These are phyloP conservation scores for Turdus rufiventris DNA, from an alignment of 2,113 vertebrate genomes.

Conservation along the genomic window DNA sequence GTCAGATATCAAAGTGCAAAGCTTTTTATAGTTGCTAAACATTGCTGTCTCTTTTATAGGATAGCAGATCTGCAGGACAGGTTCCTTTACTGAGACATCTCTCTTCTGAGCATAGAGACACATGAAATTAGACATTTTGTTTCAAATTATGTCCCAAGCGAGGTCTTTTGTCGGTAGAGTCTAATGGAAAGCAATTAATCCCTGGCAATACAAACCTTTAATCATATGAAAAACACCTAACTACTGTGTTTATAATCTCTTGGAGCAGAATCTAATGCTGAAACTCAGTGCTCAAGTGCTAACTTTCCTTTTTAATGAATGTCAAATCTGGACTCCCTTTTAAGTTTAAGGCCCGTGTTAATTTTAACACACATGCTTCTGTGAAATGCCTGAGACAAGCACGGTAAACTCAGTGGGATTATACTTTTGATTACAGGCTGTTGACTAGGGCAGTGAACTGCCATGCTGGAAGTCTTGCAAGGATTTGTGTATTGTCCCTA, in stretches of 20 bases:
- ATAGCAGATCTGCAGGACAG: neutral
- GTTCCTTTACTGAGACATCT: neutral
- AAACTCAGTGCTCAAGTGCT: neutral
- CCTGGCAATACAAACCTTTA: neutral
- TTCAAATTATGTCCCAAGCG: neutral
- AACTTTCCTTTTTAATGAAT: constrained; percentile 9
- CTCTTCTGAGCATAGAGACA: neutral
- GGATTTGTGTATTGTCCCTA: neutral
- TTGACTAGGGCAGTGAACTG: neutral
- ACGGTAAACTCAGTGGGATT: neutral
- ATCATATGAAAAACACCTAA: constrained; percentile 24
- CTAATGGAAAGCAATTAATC: neutral
- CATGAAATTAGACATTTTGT: neutral
- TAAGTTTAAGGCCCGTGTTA: neutral
- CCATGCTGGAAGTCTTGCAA: neutral
- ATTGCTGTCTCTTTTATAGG: neutral
- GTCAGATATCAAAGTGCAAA: neutral
- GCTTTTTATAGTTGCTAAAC: neutral
- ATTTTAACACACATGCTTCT: neutral
- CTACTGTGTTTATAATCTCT: neutral
- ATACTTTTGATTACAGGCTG: neutral
- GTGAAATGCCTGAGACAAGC: neutral
- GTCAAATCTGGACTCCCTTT: neutral
- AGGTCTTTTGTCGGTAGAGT: neutral
- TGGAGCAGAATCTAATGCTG: neutral